Evolutionary conservation across 2,888 invertebrate species (phyloP).

Genomic region (Drosophila tripunctata): DNA sequence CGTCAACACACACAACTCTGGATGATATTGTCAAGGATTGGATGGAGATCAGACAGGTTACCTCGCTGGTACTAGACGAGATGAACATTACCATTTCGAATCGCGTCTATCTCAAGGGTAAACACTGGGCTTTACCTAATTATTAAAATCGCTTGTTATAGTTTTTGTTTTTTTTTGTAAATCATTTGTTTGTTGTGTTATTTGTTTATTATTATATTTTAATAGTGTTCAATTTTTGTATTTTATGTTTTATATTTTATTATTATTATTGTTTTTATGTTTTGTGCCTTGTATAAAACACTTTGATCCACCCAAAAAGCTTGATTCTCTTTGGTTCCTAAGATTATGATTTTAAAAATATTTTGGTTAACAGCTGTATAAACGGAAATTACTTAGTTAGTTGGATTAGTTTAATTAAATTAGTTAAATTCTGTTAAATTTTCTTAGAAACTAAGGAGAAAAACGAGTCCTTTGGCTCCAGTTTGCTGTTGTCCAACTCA

Average conservation of each 20-base stretch:
- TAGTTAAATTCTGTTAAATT: neutral
- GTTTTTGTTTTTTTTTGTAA: conserved; percentile 4
- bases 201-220: conserved; percentile 11
- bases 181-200: conserved; percentile 10
- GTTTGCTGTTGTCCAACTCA: conserved; percentile 95
- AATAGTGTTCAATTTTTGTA: conserved; percentile 4
- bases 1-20: conserved; percentile 92
- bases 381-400: no score
- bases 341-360: no score
- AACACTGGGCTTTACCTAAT: conserved; percentile 63
- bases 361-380: neutral
- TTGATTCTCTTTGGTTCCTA: neutral
- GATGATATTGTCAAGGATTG: conserved; percentile 93
- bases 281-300: conserved; percentile 45
- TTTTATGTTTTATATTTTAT: conserved; percentile 4
- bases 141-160: conserved; percentile 18
- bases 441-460: conserved; percentile 91
- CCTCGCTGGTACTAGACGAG: conserved; percentile 89
- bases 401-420: neutral
- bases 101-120: conserved; percentile 91
- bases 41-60: conserved; percentile 91
- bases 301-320: conserved; percentile 45
- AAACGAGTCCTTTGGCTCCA: conserved; percentile 96
- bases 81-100: conserved; percentile 86
- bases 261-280: conserved; percentile 28